These are phyloP conservation scores for Mustela lutreola DNA, from an alignment of 2,113 vertebrate species.

Conservation along the genomic window DNA sequence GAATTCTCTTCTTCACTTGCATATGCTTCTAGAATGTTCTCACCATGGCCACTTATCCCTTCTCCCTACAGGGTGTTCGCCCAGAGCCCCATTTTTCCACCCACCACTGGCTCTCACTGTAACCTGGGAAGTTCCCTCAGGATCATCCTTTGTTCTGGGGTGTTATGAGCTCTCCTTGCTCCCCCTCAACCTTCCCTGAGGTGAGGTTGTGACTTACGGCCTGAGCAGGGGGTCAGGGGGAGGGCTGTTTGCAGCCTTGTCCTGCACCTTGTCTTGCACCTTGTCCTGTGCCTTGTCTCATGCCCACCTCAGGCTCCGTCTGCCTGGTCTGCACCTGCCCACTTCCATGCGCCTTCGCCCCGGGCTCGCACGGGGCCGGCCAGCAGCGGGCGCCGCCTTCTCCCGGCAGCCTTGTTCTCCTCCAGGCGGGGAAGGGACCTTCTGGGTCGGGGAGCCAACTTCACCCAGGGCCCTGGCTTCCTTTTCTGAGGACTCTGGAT, in stretches of 20 bases:
- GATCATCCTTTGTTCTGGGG: too few species aligned
- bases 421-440: too few species aligned
- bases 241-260: background rate
- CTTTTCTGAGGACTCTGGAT: background rate
- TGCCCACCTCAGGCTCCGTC: rapidly evolving
- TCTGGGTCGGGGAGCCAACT: rapidly evolving
- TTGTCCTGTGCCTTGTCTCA: background rate
- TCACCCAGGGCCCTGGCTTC: background rate
- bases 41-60: background rate
- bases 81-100: too few species aligned
- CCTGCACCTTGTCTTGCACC: too few species aligned
- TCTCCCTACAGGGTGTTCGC: background rate
- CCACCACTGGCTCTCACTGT: too few species aligned
- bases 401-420: background rate
- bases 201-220: too few species aligned
- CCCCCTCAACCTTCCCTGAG: too few species aligned
- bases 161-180: too few species aligned
- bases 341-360: background rate
- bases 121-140: too few species aligned
- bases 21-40: background rate
- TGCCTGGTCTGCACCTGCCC: too few species aligned
- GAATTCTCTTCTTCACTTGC: background rate
- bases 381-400: background rate
- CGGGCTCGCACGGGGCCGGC: rapidly evolving
- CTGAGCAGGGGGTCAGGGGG: background rate